Base-by-base conservation (phyloP, 2,113 vertebrate genomes). In the Corythoichthys intestinalis region DNA sequence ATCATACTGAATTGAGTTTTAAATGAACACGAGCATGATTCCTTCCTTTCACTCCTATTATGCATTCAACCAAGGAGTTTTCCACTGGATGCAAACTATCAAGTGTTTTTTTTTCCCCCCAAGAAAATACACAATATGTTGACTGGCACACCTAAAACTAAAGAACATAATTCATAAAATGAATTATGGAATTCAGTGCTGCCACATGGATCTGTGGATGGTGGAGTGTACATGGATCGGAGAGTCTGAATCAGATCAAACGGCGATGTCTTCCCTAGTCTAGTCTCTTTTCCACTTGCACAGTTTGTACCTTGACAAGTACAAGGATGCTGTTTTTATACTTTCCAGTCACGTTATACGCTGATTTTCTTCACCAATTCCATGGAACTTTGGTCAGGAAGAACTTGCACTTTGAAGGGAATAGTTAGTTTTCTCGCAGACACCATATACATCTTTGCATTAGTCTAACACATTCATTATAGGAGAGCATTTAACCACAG, bases 151-250 rank as follows among this genome's bases (percentile, higher is more conserved):
- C 17, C 60, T 73, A 67, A 71, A 68, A 77, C 48, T 61, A 9
- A 53, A 66, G 37, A 15, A 57, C 58, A 48, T 69, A 69, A 69
- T 83, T 69, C 57, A 77, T 73, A 28, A 65, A 66, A 74, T 74
- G 20, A 76, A 77, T 70, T 39, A 61, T 75, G 70, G 10, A 73
- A 48, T 70, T 72, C 58, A 53, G 34, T 41, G 58, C 50, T 71
- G 64, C 59, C 65, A 53, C 67, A 35, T 57, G 56, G 63, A 75
- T 77, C 15, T 46, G 65, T 64, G 67, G 41, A 50, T 54, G 67
- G 10, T 53, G 17, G 12, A 38, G 0, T 41, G 9, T 28, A 64
- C 66, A 56, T n/a, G 50, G 14, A 66, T 63, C 63, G 17, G 28
- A 67, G 47, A 38, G 46, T 62, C 38, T 60, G 53, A 73, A 58